Conservation (phyloP, 2,113 vertebrate species). For the Talpa occidentalis region DNA sequence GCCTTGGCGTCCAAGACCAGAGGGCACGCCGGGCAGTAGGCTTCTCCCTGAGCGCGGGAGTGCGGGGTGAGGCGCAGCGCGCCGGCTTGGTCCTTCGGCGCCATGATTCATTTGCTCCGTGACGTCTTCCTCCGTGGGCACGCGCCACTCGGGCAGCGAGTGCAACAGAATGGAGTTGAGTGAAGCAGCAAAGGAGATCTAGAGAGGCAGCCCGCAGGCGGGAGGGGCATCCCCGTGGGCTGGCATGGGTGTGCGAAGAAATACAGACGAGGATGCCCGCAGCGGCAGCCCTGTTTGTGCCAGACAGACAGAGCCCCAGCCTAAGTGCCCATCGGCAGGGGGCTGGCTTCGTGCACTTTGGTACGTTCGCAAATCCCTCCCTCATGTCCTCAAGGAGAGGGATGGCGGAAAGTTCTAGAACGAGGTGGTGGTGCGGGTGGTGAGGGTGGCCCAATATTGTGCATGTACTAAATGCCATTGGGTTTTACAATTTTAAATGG, state of each 20-base stretch:
- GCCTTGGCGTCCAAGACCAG: background rate
- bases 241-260: background rate
- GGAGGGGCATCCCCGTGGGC: background rate
- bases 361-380: background rate
- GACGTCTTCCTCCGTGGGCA: background rate
- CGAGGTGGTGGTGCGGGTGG: background rate
- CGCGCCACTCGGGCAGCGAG: background rate
- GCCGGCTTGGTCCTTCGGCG: background rate
- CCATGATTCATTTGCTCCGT: background rate
- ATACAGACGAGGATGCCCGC: background rate
- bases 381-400: background rate
- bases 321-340: background rate
- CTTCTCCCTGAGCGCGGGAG: background rate
- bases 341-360: background rate
- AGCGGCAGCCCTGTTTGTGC: background rate
- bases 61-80: too few relatives aligned
- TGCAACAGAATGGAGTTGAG: background rate
- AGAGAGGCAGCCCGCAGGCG: background rate
- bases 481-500: background rate
- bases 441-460: background rate
- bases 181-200: background rate
- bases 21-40: fast-evolving
- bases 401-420: background rate
- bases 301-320: background rate
- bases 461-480: background rate